Percentiles rank a stretch among this genome's conserved stretches.
phyloP scores from a whole-genome alignment of 2,797 vertebrate species.

The Muraenolepis orangiensis region DNA sequence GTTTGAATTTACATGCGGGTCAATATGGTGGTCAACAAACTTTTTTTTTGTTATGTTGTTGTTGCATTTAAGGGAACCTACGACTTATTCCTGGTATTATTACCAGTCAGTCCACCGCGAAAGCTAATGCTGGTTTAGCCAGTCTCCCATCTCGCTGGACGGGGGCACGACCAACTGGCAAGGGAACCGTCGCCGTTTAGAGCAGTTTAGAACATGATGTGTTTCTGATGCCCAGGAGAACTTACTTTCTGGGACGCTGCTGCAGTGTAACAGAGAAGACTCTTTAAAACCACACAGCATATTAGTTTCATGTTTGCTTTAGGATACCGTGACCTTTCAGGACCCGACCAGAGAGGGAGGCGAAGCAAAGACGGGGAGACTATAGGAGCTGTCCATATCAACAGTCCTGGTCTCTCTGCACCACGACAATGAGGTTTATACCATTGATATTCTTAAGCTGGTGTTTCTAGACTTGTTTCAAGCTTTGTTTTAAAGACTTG shows the following conservation, averaged over 20 bases:
- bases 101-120: not conserved
- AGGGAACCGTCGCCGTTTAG: not conserved
- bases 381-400: not conserved
- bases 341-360: not conserved
- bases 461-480: not conserved
- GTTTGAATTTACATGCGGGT: not conserved
- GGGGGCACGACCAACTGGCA: not conserved
- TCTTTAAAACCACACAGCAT: not conserved
- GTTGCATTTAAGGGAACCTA: not conserved
- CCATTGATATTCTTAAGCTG: not conserved
- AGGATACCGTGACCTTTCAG: not conserved
- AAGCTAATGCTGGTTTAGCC: not conserved
- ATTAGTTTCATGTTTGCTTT: not conserved
- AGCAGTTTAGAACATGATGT: not conserved
- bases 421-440: not conserved
- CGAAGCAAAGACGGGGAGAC: not conserved
- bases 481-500: too few relatives aligned
- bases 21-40: not conserved
- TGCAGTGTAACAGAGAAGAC: not conserved
- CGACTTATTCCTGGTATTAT: not conserved
- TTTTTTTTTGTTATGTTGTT: too few relatives aligned
- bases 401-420: not conserved
- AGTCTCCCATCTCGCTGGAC: not conserved
- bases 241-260: not conserved
- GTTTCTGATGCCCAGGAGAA: not conserved